Conservation (phyloP, 2,888 invertebrate genomes). For the Ashinkailepas kermadecensis region DNA sequence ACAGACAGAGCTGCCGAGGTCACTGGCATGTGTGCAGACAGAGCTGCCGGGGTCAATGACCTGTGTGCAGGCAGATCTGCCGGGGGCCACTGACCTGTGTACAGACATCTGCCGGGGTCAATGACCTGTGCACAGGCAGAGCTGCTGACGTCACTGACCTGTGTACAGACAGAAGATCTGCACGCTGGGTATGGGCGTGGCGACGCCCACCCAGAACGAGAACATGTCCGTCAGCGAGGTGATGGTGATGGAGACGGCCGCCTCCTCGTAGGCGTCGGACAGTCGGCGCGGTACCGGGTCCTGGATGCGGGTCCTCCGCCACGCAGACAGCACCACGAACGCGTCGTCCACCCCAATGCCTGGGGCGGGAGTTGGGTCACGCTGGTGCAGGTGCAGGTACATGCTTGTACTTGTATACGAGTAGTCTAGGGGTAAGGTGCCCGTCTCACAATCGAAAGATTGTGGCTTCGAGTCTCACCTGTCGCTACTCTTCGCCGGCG, state of each 20-base stretch:
- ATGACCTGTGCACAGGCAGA: no score
- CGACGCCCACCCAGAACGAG: conserved; percentile 41
- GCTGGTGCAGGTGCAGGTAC: background rate
- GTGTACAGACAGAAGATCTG: conserved; percentile 45
- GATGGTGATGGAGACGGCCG: conserved; percentile 45
- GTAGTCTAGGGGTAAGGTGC: background rate
- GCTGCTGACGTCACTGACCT: conserved; percentile 25
- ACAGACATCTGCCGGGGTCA: no score
- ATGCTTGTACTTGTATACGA: background rate
- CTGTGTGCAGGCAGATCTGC: no score
- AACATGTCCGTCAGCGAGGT: conserved; percentile 40
- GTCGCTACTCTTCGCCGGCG: no score
- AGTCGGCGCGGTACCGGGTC: conserved; percentile 39
- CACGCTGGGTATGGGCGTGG: conserved; percentile 44
- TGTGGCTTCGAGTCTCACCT: no score
- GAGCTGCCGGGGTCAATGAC: no score
- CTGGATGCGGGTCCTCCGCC: conserved; percentile 41
- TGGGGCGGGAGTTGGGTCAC: conserved; percentile 30
- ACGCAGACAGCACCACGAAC: conserved; percentile 44
- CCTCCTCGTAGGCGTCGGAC: conserved; percentile 42
- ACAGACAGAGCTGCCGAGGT: no score
- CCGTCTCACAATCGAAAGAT: no score
- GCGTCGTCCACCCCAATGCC: conserved; percentile 46
- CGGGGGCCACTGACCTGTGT: no score
- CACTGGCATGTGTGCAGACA: no score